Conservation (phyloP, 2,113 vertebrate genomes). For the Heptranchias perlo region DNA sequence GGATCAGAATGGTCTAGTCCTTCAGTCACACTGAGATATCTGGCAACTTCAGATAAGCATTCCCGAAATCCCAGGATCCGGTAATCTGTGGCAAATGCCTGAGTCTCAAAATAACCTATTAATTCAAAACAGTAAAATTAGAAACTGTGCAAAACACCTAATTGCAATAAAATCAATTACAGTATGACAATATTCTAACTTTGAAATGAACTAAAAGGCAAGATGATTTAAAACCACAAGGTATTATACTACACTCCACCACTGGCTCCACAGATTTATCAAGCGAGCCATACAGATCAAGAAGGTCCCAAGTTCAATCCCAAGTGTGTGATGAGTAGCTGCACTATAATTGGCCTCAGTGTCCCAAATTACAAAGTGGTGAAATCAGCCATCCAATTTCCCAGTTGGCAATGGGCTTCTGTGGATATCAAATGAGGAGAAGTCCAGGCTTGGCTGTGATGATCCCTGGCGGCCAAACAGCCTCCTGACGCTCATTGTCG, state of each 20-base stretch:
- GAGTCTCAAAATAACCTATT: slow-evolving; percentile 77
- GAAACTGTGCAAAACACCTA: not conserved
- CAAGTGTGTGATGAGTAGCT: not conserved
- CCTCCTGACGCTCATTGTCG: not conserved
- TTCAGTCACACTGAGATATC: slow-evolving; percentile 79
- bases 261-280: not conserved
- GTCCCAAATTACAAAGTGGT: not conserved
- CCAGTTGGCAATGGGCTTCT: not conserved
- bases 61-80: slow-evolving; percentile 86
- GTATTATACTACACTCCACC: not conserved
- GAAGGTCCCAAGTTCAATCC: too few relatives aligned
- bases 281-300: not conserved
- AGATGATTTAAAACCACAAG: not conserved
- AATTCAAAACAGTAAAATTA: not conserved
- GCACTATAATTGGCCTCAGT: not conserved
- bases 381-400: not conserved
- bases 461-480: not conserved
- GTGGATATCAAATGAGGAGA: not conserved
- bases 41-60: slow-evolving; percentile 84
- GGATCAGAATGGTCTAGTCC: slow-evolving; percentile 71
- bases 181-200: not conserved
- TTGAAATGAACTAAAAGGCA: not conserved
- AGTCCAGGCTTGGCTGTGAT: not conserved
- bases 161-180: not conserved
- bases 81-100: slow-evolving; percentile 82